phyloP scores from a whole-genome alignment of 2,797 vertebrate genomes.

The Hippopotamyrus pictus region DNA sequence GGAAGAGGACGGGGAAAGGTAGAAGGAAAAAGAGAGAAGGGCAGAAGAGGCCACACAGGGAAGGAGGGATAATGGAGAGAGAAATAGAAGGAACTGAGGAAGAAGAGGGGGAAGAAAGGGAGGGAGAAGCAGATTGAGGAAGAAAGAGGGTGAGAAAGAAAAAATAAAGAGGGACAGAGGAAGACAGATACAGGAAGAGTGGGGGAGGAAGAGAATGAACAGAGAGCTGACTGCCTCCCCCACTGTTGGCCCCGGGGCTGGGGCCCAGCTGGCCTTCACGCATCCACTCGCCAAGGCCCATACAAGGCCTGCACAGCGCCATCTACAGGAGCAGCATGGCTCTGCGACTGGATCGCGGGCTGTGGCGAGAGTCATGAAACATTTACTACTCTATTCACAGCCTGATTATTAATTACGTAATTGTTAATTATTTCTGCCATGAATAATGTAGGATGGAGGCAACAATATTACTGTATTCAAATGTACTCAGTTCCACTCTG shows the following conservation, averaged over 20 bases:
- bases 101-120: not conserved
- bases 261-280: not conserved
- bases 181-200: not conserved
- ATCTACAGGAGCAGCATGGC: not conserved
- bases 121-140: not conserved
- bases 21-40: not conserved
- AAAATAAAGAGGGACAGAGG: not conserved
- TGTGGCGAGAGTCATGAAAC: not conserved
- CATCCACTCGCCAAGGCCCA: not conserved
- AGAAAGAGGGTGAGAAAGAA: not conserved
- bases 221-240: constrained; percentile 24
- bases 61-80: not conserved
- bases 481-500: not conserved
- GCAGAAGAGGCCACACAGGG: not conserved
- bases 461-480: not conserved
- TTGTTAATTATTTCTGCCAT: constrained; percentile 17
- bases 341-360: not conserved
- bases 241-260: not conserved
- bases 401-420: constrained; percentile 12
- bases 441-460: constrained; percentile 14
- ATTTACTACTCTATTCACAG: constrained; percentile 7
- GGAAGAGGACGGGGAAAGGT: not conserved
- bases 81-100: constrained; percentile 22
- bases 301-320: not conserved
- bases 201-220: constrained; percentile 26